Percentiles rank a stretch among this genome's conserved stretches.
Evolutionary conservation across 2,797 vertebrate genomes (phyloP).

Genomic region (Cephalopachus bancanus): DNA sequence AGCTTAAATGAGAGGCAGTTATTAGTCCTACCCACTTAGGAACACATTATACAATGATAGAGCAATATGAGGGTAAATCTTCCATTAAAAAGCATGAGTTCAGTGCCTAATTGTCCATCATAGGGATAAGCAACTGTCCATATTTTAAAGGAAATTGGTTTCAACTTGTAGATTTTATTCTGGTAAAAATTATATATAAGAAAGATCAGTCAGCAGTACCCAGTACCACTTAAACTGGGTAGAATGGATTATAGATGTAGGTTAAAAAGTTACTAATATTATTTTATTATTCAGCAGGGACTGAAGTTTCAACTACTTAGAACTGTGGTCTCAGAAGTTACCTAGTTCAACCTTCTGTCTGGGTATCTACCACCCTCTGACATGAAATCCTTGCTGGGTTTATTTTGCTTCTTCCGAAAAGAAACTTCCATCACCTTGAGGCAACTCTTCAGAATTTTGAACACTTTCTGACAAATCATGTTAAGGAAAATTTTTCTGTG

Average conservation of each 20-base stretch:
- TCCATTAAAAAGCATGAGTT: slow-evolving; percentile 22
- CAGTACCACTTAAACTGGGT: not conserved
- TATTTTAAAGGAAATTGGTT: slow-evolving; percentile 50
- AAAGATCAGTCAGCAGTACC: not conserved
- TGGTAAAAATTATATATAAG: not conserved
- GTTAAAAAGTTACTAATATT: slow-evolving; percentile 44
- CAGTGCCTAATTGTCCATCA: not conserved
- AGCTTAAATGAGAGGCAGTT: not conserved
- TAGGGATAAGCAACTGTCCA: not conserved
- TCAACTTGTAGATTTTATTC: slow-evolving; percentile 39
- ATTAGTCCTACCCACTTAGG: not conserved
- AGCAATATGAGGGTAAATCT: slow-evolving; percentile 19
- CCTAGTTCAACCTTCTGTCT: not conserved
- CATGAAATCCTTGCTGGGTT: not conserved
- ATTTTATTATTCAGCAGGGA: not conserved
- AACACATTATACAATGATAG: not conserved
- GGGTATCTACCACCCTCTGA: not conserved
- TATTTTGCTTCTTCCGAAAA: not conserved
- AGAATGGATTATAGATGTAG: slow-evolving; percentile 36
- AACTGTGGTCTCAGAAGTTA: slow-evolving; percentile 29
- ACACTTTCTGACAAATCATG: not conserved
- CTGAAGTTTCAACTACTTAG: slow-evolving; percentile 41
- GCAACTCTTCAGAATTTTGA: slow-evolving; percentile 26
- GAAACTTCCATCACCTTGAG: not conserved
- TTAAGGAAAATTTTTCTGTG: slow-evolving; percentile 17